phyloP scores from a whole-genome alignment of 2,113 vertebrate genomes.

The Nyctereutes procyonoides region DNA sequence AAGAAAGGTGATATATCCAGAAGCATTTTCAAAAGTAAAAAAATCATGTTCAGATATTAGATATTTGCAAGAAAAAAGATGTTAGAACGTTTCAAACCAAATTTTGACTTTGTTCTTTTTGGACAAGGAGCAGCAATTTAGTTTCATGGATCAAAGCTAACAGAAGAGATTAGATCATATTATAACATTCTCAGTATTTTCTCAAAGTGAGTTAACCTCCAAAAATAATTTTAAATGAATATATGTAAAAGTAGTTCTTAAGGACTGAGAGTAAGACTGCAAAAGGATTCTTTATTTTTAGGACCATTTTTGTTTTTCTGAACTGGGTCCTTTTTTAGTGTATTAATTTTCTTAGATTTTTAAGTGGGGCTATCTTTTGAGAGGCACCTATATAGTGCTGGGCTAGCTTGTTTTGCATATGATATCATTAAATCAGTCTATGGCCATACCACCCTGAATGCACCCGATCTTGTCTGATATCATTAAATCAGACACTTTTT shows the following conservation, averaged over 20 bases:
- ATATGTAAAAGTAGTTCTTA: background rate
- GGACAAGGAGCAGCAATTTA: background rate
- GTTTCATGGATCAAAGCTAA: background rate
- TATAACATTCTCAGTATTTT: background rate
- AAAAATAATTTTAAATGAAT: conserved; percentile 40
- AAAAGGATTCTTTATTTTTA: conserved; percentile 29
- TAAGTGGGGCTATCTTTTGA: background rate
- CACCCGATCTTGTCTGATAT: background rate
- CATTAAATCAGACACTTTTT: background rate
- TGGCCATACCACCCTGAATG: too few species aligned
- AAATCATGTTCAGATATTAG: background rate
- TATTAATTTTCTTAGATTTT: conserved; percentile 18
- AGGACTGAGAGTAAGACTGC: background rate
- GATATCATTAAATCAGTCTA: background rate
- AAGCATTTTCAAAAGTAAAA: background rate
- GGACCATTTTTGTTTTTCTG: conserved; percentile 23
- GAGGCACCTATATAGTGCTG: background rate
- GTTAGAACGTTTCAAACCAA: background rate
- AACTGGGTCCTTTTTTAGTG: background rate
- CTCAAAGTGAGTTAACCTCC: background rate
- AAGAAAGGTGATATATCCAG: background rate
- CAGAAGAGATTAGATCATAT: background rate
- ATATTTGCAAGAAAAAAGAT: background rate
- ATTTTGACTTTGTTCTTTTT: conserved; percentile 14
- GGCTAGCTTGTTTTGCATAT: background rate